Evolutionary conservation across 2,113 vertebrate species (phyloP), one percentile per base, ranked within the genome.

Genomic region (Istiophorus platypterus): DNA sequence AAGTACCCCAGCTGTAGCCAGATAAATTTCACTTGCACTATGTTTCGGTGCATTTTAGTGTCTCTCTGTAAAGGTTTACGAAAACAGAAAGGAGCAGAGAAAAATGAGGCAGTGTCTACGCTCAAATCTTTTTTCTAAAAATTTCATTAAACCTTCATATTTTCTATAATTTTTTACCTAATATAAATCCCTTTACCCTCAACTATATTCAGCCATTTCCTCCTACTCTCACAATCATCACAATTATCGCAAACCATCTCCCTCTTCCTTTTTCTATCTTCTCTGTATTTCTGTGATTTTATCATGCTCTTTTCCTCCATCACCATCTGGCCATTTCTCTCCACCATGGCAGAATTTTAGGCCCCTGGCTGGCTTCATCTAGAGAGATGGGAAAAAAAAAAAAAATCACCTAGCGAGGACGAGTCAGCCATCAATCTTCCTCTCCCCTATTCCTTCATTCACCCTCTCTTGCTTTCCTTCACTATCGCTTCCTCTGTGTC

Each of bases 361-460:
- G 73, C 83, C 85, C 64, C 78, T 69, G 76, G 37, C 49, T 20
- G n/a, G 39, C 70, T 72, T 90, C 1, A 0, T 84, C 82, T 66
- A 74, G 85, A 77, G 71, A 72, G 66, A 85, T 73, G 69, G 22
- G 6, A 24, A 22, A 22, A 31, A 27, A 73, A 41, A 47, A 76
- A 78, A 49, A 39, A 58, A 71, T n/a, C 76, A 87, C 76, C 41
- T 68, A 80, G 72, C 80, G 15, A 78, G 87, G 82, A 87, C 58
- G 34, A 85, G 88, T 92, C 91, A 87, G 91, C 85, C 84, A 94
- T 94, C 92, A 93, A 92, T 94, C 92, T 91, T 92, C 81, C 67
- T 85, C 56, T 76, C 76, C 27, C 61, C 82, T 80, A 34, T 83
- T 72, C 59, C 72, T 69, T 76, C 77, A 0, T 52, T 87, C 80